Percentiles rank a stretch among this genome's conserved stretches.
These are phyloP conservation scores for Balaeniceps rex DNA, from an alignment of 2,113 vertebrate species.

Conservation along the genomic window DNA sequence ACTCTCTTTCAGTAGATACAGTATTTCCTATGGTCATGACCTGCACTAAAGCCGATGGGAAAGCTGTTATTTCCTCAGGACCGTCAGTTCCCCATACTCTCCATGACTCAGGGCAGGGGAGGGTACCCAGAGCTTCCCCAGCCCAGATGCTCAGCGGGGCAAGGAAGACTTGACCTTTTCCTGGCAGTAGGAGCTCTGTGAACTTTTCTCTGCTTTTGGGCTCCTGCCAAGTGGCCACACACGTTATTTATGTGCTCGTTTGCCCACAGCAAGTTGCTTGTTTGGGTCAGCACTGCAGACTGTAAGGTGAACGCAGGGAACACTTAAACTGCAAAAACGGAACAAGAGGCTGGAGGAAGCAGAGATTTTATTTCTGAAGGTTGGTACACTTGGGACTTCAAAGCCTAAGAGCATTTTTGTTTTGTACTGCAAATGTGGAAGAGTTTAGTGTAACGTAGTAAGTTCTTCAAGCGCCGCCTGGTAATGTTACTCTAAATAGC, in stretches of 20 bases:
- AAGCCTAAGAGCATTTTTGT: neutral
- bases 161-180: neutral
- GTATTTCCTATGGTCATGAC: neutral
- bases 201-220: neutral
- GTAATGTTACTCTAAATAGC: conserved; percentile 75
- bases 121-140: neutral
- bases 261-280: neutral
- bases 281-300: neutral
- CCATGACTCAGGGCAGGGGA: neutral
- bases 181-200: neutral
- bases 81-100: neutral
- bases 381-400: neutral
- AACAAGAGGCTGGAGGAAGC: neutral
- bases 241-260: neutral
- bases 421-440: neutral
- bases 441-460: neutral
- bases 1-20: neutral
- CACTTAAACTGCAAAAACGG: neutral
- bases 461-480: neutral
- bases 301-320: rapidly evolving
- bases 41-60: neutral
- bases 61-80: neutral
- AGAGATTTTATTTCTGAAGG: neutral
- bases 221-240: neutral
- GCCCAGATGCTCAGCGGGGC: neutral